These are phyloP conservation scores for Melanotaenia pygmaea DNA, from an alignment of 2,797 vertebrate species.

Conservation along the genomic window DNA sequence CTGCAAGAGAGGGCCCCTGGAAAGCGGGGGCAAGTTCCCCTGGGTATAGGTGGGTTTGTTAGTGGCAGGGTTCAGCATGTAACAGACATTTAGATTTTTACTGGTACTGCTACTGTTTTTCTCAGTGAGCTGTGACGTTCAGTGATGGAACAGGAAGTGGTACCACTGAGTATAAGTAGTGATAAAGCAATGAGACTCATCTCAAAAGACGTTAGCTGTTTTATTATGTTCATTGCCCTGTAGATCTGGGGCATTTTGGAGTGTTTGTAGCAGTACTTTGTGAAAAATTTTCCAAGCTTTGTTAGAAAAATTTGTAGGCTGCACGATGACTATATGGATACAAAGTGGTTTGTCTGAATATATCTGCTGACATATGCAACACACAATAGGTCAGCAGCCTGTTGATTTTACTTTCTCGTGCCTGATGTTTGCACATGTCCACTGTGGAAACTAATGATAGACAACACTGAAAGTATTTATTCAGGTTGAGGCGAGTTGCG, in stretches of 20 bases:
- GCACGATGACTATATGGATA: background rate
- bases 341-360: conserved; percentile 8
- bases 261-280: background rate
- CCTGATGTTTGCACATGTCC: conserved; percentile 34
- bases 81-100: conserved; percentile 53
- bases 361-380: background rate
- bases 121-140: conserved; percentile 77
- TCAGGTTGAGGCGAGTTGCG: conserved; percentile 27
- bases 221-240: background rate
- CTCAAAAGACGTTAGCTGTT: conserved; percentile 6
- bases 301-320: background rate
- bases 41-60: conserved; percentile 36
- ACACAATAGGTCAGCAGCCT: conserved; percentile 9
- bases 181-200: conserved; percentile 4
- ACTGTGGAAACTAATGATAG: conserved; percentile 31
- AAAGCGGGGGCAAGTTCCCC: conserved; percentile 47
- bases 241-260: background rate
- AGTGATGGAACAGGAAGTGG: conserved; percentile 69
- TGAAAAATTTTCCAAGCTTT: background rate
- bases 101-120: conserved; percentile 76
- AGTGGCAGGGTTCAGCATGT: conserved; percentile 34
- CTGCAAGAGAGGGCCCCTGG: conserved; percentile 36
- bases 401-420: conserved; percentile 14
- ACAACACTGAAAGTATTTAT: conserved; percentile 37
- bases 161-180: conserved; percentile 31